A percentile compares a stretch with the other conserved stretches of the same genome.
These are phyloP conservation scores for Tipula lateralis DNA, from an alignment of 2,888 invertebrate genomes.

Conservation along the genomic window DNA sequence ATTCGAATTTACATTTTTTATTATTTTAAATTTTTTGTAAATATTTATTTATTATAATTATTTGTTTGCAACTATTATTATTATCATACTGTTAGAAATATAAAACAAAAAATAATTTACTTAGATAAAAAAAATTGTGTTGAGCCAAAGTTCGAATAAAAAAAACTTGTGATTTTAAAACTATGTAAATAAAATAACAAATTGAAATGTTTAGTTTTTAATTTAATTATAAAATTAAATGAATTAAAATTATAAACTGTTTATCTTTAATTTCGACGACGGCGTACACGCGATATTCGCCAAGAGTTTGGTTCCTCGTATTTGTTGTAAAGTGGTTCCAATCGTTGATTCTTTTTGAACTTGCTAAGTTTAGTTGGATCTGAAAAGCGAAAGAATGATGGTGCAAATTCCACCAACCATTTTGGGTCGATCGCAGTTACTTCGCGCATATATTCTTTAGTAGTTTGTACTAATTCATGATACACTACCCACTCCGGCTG, in stretches of 20 bases:
- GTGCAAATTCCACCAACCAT: conserved; percentile 98
- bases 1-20: not conserved
- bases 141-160: not conserved
- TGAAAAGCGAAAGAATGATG: conserved; percentile 97
- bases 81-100: not conserved
- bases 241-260: not conserved
- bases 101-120: not conserved
- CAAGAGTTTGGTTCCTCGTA: conserved; percentile 99
- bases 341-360: conserved; percentile 96
- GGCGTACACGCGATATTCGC: conserved; percentile 91
- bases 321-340: conserved; percentile 97
- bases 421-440: conserved; percentile 95
- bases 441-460: conserved; percentile 98
- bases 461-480: conserved; percentile 96
- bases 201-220: not conserved
- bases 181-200: not conserved
- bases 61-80: not conserved
- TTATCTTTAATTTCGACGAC: conserved; percentile 69
- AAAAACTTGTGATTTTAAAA: conserved; percentile 7
- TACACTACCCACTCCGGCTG: conserved; percentile 99
- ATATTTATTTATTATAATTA: not conserved
- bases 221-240: not conserved
- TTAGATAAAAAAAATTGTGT: not conserved
- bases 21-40: not conserved
- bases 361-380: conserved; percentile 98